Evolutionary conservation across 2,797 vertebrate genomes (phyloP).

Genomic region (Hypotaenidia okinawae): DNA sequence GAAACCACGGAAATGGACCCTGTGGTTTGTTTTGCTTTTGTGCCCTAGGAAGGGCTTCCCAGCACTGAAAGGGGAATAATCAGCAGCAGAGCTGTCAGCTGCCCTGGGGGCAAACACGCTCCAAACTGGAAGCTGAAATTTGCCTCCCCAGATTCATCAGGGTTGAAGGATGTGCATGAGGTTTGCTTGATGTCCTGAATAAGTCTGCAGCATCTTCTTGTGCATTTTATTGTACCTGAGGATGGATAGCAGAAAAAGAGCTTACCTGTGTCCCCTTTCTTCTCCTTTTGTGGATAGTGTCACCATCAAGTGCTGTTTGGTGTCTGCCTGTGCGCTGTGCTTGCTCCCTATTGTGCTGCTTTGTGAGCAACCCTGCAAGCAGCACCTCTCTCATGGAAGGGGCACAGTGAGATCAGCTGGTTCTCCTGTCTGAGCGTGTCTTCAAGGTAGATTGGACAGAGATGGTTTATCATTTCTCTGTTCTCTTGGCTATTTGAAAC

Average conservation of each 20-base stretch:
- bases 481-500: background rate
- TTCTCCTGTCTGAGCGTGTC: background rate
- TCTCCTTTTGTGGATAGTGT: background rate
- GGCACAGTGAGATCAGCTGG: background rate
- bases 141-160: background rate
- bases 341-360: background rate
- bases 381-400: background rate
- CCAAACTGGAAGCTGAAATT: background rate
- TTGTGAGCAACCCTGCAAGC: background rate
- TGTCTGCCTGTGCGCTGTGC: background rate
- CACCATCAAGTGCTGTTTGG: background rate
- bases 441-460: background rate
- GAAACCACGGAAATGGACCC: background rate
- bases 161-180: background rate
- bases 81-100: background rate
- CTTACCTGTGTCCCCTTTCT: background rate
- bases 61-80: background rate
- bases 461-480: background rate
- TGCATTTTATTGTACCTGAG: background rate
- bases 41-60: background rate
- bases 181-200: background rate
- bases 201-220: background rate
- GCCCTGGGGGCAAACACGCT: background rate
- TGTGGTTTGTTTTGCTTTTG: background rate
- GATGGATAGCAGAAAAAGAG: background rate